These are phyloP conservation scores for Ennomos fuscantarius DNA, from an alignment of 2,888 invertebrate genomes.

Conservation along the genomic window DNA sequence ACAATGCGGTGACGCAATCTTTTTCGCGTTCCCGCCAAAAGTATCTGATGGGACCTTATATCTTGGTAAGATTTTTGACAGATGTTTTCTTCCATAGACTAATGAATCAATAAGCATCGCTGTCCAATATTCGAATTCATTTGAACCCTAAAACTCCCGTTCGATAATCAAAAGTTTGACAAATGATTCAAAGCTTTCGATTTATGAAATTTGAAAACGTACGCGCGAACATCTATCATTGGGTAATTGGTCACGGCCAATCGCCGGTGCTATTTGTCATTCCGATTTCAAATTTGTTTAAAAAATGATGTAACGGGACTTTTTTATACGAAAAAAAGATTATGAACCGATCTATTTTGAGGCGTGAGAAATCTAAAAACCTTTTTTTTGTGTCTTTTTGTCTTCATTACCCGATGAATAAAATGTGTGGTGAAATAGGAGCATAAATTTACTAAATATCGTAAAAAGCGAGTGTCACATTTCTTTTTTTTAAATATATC, in stretches of 20 bases:
- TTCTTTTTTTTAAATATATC: not conserved
- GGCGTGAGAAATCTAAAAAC: constrained; percentile 9
- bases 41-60: no score
- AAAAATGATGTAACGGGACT: constrained; percentile 26
- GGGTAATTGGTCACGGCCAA: constrained; percentile 73
- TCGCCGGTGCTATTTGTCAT: constrained; percentile 73
- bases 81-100: no score
- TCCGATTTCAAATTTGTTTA: constrained; percentile 49
- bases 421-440: no score
- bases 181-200: constrained; percentile 65
- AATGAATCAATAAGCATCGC: no score
- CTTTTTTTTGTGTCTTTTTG: no score
- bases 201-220: constrained; percentile 55
- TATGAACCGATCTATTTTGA: constrained; percentile 9
- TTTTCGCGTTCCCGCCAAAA: no score
- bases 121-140: constrained; percentile 3
- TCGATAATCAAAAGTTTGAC: constrained; percentile 72
- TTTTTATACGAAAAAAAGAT: constrained; percentile 24
- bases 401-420: no score
- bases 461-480: no score
- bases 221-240: constrained; percentile 69
- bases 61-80: no score
- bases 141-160: constrained; percentile 38
- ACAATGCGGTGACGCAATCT: no score
- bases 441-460: no score